Evolutionary conservation across 2,888 invertebrate genomes (phyloP).

Genomic region (Parnassius smintheus): DNA sequence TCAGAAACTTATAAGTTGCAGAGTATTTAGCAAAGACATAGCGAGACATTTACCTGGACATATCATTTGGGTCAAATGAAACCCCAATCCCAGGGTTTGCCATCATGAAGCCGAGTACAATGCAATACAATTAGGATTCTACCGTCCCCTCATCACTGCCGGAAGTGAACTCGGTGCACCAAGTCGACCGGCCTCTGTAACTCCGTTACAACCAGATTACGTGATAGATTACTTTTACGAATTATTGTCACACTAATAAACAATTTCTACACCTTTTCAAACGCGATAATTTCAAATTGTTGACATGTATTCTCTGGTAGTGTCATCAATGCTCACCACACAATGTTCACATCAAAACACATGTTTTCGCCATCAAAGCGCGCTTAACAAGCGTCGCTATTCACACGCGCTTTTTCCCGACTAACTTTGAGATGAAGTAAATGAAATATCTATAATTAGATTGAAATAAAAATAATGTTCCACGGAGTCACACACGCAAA

Average conservation of each 20-base stretch:
- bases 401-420: conserved; percentile 52
- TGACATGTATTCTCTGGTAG: conserved; percentile 58
- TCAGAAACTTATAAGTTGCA: too few species aligned
- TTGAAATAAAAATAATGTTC: conserved; percentile 68
- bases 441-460: conserved; percentile 68
- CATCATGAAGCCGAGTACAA: conserved; percentile 56
- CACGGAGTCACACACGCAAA: conserved; percentile 72
- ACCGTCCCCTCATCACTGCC: conserved; percentile 61
- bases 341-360: conserved; percentile 77
- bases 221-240: conserved; percentile 34
- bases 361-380: conserved; percentile 66
- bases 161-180: conserved; percentile 50
- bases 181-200: conserved; percentile 50
- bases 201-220: conserved; percentile 38
- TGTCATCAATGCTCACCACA: conserved; percentile 55
- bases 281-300: conserved; percentile 64
- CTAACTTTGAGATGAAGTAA: conserved; percentile 58
- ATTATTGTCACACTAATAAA: conserved; percentile 35
- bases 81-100: conserved; percentile 82
- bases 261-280: conserved; percentile 43
- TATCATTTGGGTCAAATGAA: conserved; percentile 86
- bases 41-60: conserved; percentile 73
- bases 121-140: conserved; percentile 40
- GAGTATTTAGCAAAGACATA: not conserved
- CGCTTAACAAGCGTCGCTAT: conserved; percentile 50